A percentile compares a stretch with the other conserved stretches of the same genome.
These are phyloP conservation scores for Palaemon carinicauda DNA, from an alignment of 1,140 invertebrate genomes.

Conservation along the genomic window DNA sequence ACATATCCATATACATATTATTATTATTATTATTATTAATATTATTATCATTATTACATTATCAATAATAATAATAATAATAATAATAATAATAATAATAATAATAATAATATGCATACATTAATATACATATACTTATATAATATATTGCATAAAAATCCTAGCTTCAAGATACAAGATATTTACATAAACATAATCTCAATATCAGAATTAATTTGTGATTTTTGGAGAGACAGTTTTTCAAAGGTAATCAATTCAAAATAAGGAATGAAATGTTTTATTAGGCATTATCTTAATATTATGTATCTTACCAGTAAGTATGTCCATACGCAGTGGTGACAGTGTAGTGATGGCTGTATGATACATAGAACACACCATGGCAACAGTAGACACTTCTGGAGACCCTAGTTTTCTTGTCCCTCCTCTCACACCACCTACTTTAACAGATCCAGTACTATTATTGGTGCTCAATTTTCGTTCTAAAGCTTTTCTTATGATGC, in stretches of 20 bases:
- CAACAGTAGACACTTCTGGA: conserved; percentile 80
- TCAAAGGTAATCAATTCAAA: neutral
- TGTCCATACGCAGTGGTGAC: conserved; percentile 90
- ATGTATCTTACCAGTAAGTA: conserved; percentile 82
- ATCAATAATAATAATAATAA: no score
- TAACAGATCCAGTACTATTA: conserved; percentile 12
- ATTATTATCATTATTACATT: no score
- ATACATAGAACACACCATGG: conserved; percentile 89
- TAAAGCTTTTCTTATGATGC: conserved; percentile 38
- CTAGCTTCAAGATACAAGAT: no score
- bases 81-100: no score
- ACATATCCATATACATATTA: no score
- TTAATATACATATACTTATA: no score
- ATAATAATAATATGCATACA: no score
- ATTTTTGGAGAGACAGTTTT: no score
- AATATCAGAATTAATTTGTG: no score
- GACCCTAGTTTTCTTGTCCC: conserved; percentile 75
- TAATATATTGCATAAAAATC: no score
- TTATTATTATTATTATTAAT: no score
- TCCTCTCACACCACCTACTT: conserved; percentile 46
- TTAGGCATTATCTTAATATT: neutral
- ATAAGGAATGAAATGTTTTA: neutral
- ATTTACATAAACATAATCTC: no score
- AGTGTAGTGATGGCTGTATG: conserved; percentile 89
- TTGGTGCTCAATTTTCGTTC: conserved; percentile 12